Percentiles rank a stretch among this genome's conserved stretches.
phyloP scores from a whole-genome alignment of 37 sponge, comb jelly and placozoan species.

The Chondrosia reniformis region DNA sequence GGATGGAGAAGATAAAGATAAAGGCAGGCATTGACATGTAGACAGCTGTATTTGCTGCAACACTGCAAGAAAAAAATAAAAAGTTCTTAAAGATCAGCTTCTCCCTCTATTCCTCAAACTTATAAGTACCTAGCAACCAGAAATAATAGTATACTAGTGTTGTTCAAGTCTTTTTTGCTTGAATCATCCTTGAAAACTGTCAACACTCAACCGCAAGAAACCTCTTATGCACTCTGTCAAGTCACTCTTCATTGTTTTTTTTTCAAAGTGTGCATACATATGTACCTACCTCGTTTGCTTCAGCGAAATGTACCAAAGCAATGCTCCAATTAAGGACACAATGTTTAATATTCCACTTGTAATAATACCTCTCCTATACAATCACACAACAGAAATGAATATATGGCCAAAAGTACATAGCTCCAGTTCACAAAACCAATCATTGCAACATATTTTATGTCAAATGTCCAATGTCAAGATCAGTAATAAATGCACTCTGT shows the following conservation, averaged over 20 bases:
- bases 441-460: too few species aligned
- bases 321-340: constrained; percentile 1
- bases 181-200: not conserved
- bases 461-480: too few species aligned
- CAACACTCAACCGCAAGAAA: not conserved
- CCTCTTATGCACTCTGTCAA: too few species aligned
- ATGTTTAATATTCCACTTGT: constrained; percentile 30
- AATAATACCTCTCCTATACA: constrained; percentile 22
- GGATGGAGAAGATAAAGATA: constrained; percentile 69
- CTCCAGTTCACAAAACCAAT: not conserved
- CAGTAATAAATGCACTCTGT: too few species aligned
- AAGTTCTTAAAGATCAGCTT: not conserved
- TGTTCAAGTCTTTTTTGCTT: not conserved
- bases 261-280: too few species aligned
- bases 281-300: constrained; percentile 47
- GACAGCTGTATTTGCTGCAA: constrained; percentile 79
- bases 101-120: too few species aligned
- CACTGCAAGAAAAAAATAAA: constrained; percentile 22
- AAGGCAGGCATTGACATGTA: constrained; percentile 67
- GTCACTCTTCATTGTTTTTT: too few species aligned
- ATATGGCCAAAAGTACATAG: not conserved
- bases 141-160: not conserved
- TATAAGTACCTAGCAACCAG: not conserved
- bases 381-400: too few species aligned
- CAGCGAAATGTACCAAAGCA: constrained; percentile 69